These are phyloP conservation scores for Haplotaxodon microlepis DNA, from an alignment of 2,113 vertebrate species.

Conservation along the genomic window DNA sequence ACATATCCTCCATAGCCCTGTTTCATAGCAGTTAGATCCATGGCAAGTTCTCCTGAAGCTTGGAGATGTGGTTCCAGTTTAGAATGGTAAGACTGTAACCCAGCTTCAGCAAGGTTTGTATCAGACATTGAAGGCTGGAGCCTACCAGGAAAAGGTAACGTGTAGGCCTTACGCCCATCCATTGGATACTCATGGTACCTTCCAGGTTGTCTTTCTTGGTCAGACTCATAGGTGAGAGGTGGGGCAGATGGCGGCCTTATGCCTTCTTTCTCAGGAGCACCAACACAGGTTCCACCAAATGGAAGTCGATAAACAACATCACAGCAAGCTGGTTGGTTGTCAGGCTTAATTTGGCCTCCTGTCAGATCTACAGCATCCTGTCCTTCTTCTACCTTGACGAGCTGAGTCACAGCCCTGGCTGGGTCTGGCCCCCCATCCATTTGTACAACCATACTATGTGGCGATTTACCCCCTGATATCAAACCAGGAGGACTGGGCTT, in stretches of 20 bases:
- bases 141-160: conserved; percentile 76
- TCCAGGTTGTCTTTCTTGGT: conserved; percentile 65
- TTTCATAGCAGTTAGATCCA: conserved; percentile 86
- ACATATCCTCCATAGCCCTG: conserved; percentile 84
- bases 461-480: conserved; percentile 71
- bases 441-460: conserved; percentile 88
- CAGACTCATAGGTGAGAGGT: conserved; percentile 66
- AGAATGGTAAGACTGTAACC: conserved; percentile 78
- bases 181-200: conserved; percentile 74
- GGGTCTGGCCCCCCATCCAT: conserved; percentile 75
- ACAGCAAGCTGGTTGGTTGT: conserved; percentile 88
- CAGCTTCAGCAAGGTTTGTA: conserved; percentile 86
- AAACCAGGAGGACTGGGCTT: conserved; percentile 70
- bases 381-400: conserved; percentile 80
- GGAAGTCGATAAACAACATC: conserved; percentile 95
- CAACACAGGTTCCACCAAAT: conserved; percentile 87
- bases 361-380: conserved; percentile 83
- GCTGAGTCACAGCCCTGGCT: conserved; percentile 77
- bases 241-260: conserved; percentile 65
- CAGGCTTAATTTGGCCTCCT: conserved; percentile 78
- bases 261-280: conserved; percentile 75
- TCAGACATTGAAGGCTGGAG: conserved; percentile 96
- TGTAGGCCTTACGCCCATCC: conserved; percentile 81
- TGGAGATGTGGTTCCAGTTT: conserved; percentile 80
- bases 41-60: conserved; percentile 69